These are phyloP conservation scores for Mirza zaza DNA, from an alignment of 2,113 vertebrate species.

Conservation along the genomic window DNA sequence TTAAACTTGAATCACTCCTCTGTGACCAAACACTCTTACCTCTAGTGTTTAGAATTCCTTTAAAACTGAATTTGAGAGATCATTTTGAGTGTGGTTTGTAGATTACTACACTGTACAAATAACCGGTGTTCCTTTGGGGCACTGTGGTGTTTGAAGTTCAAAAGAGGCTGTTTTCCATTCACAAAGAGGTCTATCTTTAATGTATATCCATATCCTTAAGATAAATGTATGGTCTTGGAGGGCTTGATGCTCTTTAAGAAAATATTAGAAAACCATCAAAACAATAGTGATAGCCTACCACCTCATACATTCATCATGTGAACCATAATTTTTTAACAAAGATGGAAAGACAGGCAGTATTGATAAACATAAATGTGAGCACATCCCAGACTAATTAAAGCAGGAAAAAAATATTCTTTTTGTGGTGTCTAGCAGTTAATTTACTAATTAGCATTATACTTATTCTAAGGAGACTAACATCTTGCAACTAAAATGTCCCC, in stretches of 20 bases:
- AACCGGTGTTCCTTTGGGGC: rapidly evolving
- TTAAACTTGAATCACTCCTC: neutral
- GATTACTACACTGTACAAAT: neutral
- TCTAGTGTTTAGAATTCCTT: neutral
- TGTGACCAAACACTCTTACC: neutral
- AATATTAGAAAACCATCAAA: neutral
- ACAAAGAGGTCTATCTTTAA: neutral
- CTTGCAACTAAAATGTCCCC: neutral
- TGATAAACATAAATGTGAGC: neutral
- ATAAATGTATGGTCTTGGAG: neutral
- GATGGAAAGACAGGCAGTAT: neutral
- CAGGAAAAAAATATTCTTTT: neutral
- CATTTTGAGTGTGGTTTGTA: neutral
- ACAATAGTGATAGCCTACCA: neutral
- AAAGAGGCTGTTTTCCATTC: neutral
- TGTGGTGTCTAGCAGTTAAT: neutral
- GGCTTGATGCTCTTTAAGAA: neutral
- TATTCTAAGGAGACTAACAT: neutral
- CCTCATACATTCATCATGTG: neutral
- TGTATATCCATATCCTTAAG: neutral
- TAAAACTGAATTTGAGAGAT: neutral
- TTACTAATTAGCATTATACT: neutral
- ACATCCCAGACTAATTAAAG: neutral
- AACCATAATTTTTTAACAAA: neutral
- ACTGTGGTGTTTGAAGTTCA: neutral